Conservation (phyloP, 2,113 vertebrate genomes). For the Pomatorhinus ruficollis region DNA sequence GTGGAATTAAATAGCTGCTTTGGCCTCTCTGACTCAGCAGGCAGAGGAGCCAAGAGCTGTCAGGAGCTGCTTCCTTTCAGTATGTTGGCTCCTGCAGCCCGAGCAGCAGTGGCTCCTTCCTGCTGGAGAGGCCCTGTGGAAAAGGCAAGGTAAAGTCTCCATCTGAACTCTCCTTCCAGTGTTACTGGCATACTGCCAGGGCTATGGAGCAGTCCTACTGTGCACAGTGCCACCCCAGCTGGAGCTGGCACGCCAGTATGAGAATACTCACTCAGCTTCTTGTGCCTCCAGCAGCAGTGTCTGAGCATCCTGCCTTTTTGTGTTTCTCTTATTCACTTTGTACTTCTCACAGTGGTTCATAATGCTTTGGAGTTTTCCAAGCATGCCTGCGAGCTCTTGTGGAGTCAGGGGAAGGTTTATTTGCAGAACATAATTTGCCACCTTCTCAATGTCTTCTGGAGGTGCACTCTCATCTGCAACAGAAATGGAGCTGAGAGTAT, state of each 20-base stretch:
- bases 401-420: constrained; percentile 75
- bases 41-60: neutral
- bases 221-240: neutral
- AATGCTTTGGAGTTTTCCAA: constrained; percentile 71
- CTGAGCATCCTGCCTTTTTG: constrained; percentile 31
- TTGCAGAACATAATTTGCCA: constrained; percentile 77
- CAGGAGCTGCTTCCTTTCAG: neutral
- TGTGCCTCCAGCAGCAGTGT: constrained; percentile 70
- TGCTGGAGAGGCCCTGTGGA: neutral
- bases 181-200: neutral
- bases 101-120: neutral
- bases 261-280: constrained; percentile 65
- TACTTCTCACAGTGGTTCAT: constrained; percentile 56
- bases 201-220: neutral
- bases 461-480: constrained; percentile 77
- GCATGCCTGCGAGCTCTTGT: constrained; percentile 71
- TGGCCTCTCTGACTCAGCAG: neutral
- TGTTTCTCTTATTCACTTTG: constrained; percentile 56
- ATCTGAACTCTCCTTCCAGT: neutral
- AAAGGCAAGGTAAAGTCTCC: neutral
- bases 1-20: neutral
- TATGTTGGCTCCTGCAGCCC: accelerated
- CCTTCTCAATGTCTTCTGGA: constrained; percentile 83
- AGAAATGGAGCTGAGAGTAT: constrained; percentile 7
- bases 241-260: neutral